Evolutionary conservation across 2,113 vertebrate species (phyloP), one percentile per base, ranked within the genome.

Genomic region (Anolis carolinensis): DNA sequence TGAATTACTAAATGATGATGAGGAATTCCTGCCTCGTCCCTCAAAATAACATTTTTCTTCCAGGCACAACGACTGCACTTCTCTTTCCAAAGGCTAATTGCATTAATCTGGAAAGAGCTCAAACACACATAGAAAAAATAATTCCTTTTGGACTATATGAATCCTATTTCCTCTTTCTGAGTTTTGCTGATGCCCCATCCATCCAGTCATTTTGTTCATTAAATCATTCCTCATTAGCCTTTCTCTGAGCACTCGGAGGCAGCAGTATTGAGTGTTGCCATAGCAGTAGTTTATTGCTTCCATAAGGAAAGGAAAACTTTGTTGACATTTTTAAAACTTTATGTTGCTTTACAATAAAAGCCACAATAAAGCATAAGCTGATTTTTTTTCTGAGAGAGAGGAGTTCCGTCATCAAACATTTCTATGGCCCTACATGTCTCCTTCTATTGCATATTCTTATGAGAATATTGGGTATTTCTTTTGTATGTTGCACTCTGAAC

Each of bases 181-280:
- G 36, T 1, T 75, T 74, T 82, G 39, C 44, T 63, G 79, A 67
- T 1, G 13, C 72, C 5, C 9, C 5, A 63, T 21, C 5, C 62
- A 11, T 62, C 1, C 48, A 82, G 27, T 20, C 2, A 71, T 78
- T 86, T 91, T 79, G 16, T 5, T 79, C 2, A 0, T 55, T 87
- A 39, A 80, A 5, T 81, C 59, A 79, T 62, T 62, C 62, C 52
- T 62, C 83, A 59, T 14, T 84, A 76, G 86, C 1, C 20, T 18
- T 62, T 30, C 48, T 81, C 50, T 8, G 34, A 72, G 73, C 75
- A 89, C 63, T 21, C 2, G 32, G 6, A 79, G 74, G 65, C 34
- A 85, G 32, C 20, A 36, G 25, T 27, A 83, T 8, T 77, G 4
- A 86, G 9, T 72, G 30, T 89, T 93, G 34, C 59, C 67, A 90